Base-by-base conservation (phyloP, 2,888 invertebrate species). In the Perdita meconis region DNA sequence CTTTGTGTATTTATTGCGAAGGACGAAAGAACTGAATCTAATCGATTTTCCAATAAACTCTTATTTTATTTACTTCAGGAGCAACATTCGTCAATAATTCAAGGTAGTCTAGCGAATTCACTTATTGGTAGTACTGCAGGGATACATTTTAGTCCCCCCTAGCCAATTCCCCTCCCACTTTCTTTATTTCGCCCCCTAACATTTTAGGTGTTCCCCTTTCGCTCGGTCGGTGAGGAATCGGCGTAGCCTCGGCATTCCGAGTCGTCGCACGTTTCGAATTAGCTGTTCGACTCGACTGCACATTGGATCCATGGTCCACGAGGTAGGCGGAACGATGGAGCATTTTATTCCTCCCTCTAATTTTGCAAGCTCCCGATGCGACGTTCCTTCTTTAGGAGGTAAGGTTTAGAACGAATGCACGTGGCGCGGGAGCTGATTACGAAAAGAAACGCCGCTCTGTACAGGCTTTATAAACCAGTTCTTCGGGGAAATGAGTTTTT, bases 211-310 rank as follows among this genome's bases (percentile, higher is more conserved):
- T 50, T 72, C 24, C 47, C 59, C 30, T 78, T 68, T 74, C 71
- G 73, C 59, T 66, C 56, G 55, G 65, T 40, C 56, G 68, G 76
- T 76, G 84, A 84, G 44, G 72, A 85, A 86, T 86, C 81, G 84
- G 82, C 85, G 78, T 81, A 80, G 81, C 72, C 84, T 80, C 77
- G 83, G 80, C 87, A 90, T 91, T 90, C 83, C 89, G 69, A 91
- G 89, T 91, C 90, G 88, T 89, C 87, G 88, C 91, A 91, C 91
- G 91, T 91, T 87, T 88, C 88, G 88, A 91, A 91, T 91, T 91
- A 91, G 90, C 89, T 87, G 90, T 91, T 91, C 90, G 82, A 85
- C 87, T 89, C 84, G 87, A 83, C 86, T 90, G 90, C 90, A 87
- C 89, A 89, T 88, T 81, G 88, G 85, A 89, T 89, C 89, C 88